Evolutionary conservation across 2,113 vertebrate species (phyloP).

Genomic region (Motacilla alba): DNA sequence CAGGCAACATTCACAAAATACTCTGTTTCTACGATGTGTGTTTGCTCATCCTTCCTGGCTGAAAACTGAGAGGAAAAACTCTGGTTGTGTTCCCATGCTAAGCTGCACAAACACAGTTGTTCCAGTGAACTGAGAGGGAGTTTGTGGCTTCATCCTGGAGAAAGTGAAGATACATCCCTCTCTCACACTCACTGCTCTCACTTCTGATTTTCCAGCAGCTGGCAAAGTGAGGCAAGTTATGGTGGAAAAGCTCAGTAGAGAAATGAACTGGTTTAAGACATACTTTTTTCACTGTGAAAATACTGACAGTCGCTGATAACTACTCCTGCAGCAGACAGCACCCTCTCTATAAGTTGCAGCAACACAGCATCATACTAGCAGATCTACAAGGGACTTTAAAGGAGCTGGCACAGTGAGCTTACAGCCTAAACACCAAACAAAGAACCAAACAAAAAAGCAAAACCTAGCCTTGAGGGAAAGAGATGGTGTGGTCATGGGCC

Average conservation of each 20-base stretch:
- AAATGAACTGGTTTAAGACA: neutral
- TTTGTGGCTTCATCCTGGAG: neutral
- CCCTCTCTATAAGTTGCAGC: accelerated
- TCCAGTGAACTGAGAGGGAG: neutral
- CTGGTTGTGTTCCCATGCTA: neutral
- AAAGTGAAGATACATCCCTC: neutral
- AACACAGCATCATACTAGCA: neutral
- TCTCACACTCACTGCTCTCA: neutral
- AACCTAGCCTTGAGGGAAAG: neutral
- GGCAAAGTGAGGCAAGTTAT: neutral
- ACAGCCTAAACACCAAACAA: neutral
- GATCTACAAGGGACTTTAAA: neutral
- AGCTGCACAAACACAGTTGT: neutral
- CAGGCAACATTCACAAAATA: slow-evolving; percentile 19
- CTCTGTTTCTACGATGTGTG: neutral
- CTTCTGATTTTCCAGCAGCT: neutral
- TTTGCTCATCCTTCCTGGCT: slow-evolving; percentile 36
- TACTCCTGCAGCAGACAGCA: neutral
- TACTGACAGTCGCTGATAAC: neutral
- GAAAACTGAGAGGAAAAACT: slow-evolving; percentile 12
- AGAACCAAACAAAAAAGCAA: neutral
- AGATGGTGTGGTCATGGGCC: accelerated
- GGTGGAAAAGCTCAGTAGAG: neutral
- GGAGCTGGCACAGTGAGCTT: neutral
- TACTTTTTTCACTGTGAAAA: neutral